A percentile compares a stretch with the other conserved stretches of the same genome.
phyloP scores from a whole-genome alignment of 1,140 invertebrate genomes.

The Cydia pomonella region DNA sequence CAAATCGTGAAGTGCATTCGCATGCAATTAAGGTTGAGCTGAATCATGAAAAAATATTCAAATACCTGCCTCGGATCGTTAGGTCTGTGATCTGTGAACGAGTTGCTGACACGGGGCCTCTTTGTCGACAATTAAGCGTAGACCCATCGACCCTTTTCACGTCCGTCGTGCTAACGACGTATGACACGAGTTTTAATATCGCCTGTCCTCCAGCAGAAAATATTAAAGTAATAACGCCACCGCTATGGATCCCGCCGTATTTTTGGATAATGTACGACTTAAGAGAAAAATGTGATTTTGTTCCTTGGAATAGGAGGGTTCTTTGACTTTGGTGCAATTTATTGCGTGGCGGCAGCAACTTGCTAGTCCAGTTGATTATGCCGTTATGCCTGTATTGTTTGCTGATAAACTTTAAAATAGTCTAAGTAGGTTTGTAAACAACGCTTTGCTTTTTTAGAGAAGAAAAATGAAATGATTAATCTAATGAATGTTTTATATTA shows the following conservation, averaged over 20 bases:
- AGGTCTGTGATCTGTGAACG: constrained; percentile 46
- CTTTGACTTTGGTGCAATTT: not conserved
- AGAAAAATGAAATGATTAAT: too few species aligned
- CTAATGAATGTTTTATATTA: too few species aligned
- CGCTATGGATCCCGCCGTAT: constrained; percentile 27
- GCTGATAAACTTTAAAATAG: not conserved
- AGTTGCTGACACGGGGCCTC: constrained; percentile 45
- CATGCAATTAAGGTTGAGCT: not conserved
- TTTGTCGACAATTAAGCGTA: constrained; percentile 41
- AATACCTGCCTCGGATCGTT: constrained; percentile 40
- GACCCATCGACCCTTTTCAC: constrained; percentile 50
- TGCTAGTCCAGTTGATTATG: not conserved
- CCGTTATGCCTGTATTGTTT: not conserved
- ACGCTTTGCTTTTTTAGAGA: too few species aligned
- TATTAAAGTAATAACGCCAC: constrained; percentile 31
- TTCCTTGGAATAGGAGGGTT: not conserved
- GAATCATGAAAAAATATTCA: constrained; percentile 19
- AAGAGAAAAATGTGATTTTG: constrained; percentile 23
- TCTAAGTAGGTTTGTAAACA: too few species aligned
- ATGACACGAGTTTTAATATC: constrained; percentile 33
- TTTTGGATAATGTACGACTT: constrained; percentile 23
- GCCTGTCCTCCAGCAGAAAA: constrained; percentile 27
- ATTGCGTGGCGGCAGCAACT: too few species aligned
- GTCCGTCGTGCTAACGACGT: constrained; percentile 26
- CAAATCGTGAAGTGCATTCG: constrained; percentile 5